Evolutionary conservation across 2,797 vertebrate species (phyloP).

Genomic region (Cephalopachus bancanus): DNA sequence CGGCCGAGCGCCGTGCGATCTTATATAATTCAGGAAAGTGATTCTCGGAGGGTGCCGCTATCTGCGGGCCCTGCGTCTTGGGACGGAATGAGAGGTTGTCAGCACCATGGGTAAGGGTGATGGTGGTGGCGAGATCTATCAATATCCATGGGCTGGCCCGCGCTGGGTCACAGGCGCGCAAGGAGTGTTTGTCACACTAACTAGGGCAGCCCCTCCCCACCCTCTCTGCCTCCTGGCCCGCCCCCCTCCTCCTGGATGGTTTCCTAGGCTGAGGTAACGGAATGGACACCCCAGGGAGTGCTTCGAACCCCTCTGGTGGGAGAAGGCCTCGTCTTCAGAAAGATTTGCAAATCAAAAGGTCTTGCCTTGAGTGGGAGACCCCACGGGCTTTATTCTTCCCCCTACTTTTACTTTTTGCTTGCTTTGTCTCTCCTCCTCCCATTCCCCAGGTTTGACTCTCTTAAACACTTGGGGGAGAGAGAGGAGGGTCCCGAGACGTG

Average conservation of each 20-base stretch:
- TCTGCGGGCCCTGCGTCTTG: conserved; percentile 54
- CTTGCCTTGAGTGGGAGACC: conserved; percentile 86
- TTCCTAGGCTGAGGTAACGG: conserved; percentile 87
- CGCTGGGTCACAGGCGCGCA: conserved; percentile 79
- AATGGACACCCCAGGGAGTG: conserved; percentile 86
- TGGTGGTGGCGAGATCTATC: conserved; percentile 71
- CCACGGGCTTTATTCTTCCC: conserved; percentile 85
- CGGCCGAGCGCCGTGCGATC: conserved; percentile 60
- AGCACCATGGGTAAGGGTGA: conserved; percentile 72
- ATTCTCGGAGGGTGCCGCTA: conserved; percentile 79
- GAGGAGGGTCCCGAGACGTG: conserved; percentile 56
- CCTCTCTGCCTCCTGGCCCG: not conserved
- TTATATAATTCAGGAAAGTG: conserved; percentile 83
- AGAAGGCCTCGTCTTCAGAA: conserved; percentile 87
- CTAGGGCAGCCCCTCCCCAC: conserved; percentile 83
- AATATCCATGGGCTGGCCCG: conserved; percentile 77
- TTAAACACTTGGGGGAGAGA: conserved; percentile 72
- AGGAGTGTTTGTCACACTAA: conserved; percentile 86
- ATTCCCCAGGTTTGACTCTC: conserved; percentile 86
- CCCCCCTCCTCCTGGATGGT: conserved; percentile 83
- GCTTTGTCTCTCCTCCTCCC: conserved; percentile 51
- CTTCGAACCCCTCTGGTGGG: conserved; percentile 81
- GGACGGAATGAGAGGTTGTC: conserved; percentile 78
- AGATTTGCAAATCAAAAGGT: conserved; percentile 89
- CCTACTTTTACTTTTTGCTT: conserved; percentile 82